Percentiles rank a stretch among this genome's conserved stretches.
phyloP scores from a whole-genome alignment of 2,888 invertebrate species.

The Drosophila cognata region DNA sequence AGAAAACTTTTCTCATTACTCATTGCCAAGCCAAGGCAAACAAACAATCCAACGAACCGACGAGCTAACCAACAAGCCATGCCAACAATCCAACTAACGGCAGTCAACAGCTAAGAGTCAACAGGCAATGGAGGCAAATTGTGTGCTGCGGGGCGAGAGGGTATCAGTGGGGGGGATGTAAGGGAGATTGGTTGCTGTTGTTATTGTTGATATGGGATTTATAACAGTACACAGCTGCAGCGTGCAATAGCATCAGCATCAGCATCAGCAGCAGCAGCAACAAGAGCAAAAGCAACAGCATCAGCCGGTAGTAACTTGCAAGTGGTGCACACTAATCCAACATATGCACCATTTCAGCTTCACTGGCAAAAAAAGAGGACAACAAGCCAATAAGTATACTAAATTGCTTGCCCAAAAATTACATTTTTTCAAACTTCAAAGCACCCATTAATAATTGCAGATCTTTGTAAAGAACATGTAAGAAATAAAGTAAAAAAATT shows the following conservation, averaged over 20 bases:
- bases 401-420: background rate
- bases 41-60: conserved; percentile 57
- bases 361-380: conserved; percentile 28
- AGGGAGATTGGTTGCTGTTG: background rate
- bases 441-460: too few species aligned
- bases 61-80: conserved; percentile 28
- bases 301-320: conserved; percentile 52
- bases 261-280: conserved; percentile 2
- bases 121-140: conserved; percentile 35
- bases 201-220: conserved; percentile 64
- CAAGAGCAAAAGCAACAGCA: conserved; percentile 37
- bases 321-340: conserved; percentile 73
- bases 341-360: conserved; percentile 46
- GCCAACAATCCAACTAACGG: conserved; percentile 68
- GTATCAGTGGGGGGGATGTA: background rate
- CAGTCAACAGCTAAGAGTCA: conserved; percentile 78
- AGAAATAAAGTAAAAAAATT: background rate
- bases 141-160: background rate
- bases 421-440: background rate
- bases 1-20: conserved; percentile 82
- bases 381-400: background rate
- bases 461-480: background rate
- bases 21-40: conserved; percentile 74
- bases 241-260: conserved; percentile 29
- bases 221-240: conserved; percentile 72